Evolutionary conservation across 2,888 invertebrate species (phyloP).

Genomic region (Carcina quercana): DNA sequence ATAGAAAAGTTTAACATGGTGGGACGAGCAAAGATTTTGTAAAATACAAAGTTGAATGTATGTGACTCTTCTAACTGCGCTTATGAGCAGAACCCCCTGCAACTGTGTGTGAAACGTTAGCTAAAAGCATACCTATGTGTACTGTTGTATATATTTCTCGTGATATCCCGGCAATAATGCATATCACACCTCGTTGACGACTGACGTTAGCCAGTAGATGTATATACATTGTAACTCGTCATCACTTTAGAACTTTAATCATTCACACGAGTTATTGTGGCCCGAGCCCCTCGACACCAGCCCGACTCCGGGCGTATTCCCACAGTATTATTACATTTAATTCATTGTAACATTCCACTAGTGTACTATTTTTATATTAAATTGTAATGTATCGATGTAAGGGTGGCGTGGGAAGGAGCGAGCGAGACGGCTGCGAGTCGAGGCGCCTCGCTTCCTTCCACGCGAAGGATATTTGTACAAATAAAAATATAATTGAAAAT

Average conservation of each 20-base stretch:
- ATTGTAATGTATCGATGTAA: slow-evolving; percentile 8
- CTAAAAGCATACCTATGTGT: slow-evolving; percentile 22
- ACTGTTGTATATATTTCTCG: slow-evolving; percentile 35
- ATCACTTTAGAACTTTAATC: slow-evolving; percentile 39
- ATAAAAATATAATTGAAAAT: slow-evolving; percentile 67
- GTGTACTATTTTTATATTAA: slow-evolving; percentile 49
- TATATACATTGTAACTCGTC: slow-evolving; percentile 36
- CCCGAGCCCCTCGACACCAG: slow-evolving; percentile 26
- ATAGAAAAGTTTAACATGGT: too few relatives aligned
- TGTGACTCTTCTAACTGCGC: too few relatives aligned
- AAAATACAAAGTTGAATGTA: too few relatives aligned
- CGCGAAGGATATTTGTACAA: slow-evolving; percentile 31
- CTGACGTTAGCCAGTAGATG: slow-evolving; percentile 36
- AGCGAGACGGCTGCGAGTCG: neutral
- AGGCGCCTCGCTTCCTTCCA: neutral
- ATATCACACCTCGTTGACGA: slow-evolving; percentile 50
- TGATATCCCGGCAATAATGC: slow-evolving; percentile 70
- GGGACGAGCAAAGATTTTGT: too few relatives aligned
- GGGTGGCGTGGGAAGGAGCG: neutral
- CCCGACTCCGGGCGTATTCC: slow-evolving; percentile 25
- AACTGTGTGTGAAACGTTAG: slow-evolving; percentile 13
- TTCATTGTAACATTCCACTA: slow-evolving; percentile 30
- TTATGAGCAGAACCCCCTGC: too few relatives aligned
- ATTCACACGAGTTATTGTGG: slow-evolving; percentile 34
- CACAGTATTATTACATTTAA: slow-evolving; percentile 27